Base-by-base conservation (phyloP, 2,113 vertebrate genomes). In the Falcunculus frontatus region DNA sequence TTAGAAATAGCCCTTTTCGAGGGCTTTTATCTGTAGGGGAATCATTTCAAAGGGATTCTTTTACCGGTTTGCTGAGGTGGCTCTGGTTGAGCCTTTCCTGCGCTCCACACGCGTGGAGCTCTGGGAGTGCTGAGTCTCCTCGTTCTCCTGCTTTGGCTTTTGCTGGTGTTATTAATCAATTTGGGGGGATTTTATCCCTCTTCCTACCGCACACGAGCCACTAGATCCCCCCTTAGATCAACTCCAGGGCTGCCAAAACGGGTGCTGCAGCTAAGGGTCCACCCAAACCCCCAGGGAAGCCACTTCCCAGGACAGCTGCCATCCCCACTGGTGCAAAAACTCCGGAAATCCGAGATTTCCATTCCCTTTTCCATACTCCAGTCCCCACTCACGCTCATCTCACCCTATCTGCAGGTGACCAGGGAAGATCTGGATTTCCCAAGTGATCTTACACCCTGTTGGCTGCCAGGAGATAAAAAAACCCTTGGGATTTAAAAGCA, bases 101-200 rank as follows among this genome's bases (percentile, higher is more conserved):
- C 14, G 21, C 30, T 33, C 9, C 50, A 3, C n/a, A 1, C 1
- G 1, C 1, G 0, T 0, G 11, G 4, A n/a, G 9, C 37, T 2
- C 3, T 4, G 23, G 55, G 39, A 21, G 41, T 1, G 1, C 44
- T 5, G 7, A 37, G 32, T 32, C 33, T 27, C 77, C 82, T 50
- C 0, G 0, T 21, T 4, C 42, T 16, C 32, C 37, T 26, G 39
- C 65, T 67, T 29, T 25, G 39, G 17, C 7, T 32, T 55, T 35
- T 37, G 6, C 20, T 21, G 13, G 5, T 33, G 3, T 15, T 37
- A 3, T 13, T 18, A 6, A 13, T 27, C 3, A 5, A 0, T 62
- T 33, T 27, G 2, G 9, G 47, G 13, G 47, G 2, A 4, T 52
- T 85, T 78, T 32, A n/a, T 47, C 13, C 21, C 27, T 8, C 3